These are phyloP conservation scores for Nymphicus hollandicus DNA, from an alignment of 2,113 vertebrate species.

Conservation along the genomic window DNA sequence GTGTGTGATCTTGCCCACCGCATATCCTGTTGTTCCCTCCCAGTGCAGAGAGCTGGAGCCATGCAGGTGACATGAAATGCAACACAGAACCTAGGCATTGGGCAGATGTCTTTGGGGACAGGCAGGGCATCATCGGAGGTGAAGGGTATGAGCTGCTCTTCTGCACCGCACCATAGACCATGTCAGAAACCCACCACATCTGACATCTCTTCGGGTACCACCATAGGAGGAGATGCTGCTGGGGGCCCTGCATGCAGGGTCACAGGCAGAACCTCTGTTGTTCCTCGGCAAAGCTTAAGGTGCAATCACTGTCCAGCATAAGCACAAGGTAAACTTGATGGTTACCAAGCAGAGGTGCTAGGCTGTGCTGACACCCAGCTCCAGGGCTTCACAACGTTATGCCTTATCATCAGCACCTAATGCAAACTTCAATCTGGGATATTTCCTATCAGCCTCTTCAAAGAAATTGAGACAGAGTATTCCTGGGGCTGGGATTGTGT, in stretches of 20 bases:
- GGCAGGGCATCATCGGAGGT: neutral
- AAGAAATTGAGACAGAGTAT: neutral
- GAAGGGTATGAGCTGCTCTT: accelerated
- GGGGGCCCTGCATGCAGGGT: neutral
- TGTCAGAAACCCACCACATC: neutral
- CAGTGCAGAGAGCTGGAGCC: accelerated
- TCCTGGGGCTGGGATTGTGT: neutral
- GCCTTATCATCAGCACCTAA: neutral
- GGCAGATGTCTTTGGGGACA: neutral
- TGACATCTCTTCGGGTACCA: neutral
- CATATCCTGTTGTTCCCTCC: neutral
- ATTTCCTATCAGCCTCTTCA: neutral
- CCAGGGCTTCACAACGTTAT: neutral
- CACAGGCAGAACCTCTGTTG: neutral
- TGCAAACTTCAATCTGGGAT: neutral
- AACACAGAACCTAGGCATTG: accelerated
- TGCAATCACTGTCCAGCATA: neutral
- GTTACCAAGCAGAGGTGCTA: neutral
- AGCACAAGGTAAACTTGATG: accelerated
- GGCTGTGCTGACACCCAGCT: neutral
- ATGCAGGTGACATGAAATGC: accelerated
- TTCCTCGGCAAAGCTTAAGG: neutral
- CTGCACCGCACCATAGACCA: accelerated
- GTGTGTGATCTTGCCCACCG: accelerated
- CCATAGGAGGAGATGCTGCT: neutral